Conservation (phyloP, 37 sponge, comb jelly and placozoan species). For the Agelas oroides region DNA sequence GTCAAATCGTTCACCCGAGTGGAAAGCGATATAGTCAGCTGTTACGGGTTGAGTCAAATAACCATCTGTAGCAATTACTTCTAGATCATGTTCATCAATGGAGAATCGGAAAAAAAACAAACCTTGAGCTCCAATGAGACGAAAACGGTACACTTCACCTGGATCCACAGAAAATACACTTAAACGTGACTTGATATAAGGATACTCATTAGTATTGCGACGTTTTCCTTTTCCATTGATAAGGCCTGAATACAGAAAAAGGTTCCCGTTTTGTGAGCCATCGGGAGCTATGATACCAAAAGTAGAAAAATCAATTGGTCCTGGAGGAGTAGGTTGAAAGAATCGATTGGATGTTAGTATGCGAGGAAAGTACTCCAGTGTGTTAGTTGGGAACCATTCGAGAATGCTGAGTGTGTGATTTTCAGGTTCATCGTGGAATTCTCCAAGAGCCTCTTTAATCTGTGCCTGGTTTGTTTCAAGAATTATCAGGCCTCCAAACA, state of each 20-base stretch:
- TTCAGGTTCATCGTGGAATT: constrained; percentile 35
- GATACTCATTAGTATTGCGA: background rate
- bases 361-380: background rate
- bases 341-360: background rate
- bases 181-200: constrained; percentile 9
- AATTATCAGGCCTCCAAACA: constrained; percentile 77
- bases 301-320: background rate
- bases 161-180: constrained; percentile 17
- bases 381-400: constrained; percentile 64
- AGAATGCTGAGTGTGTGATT: constrained; percentile 71
- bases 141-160: constrained; percentile 67
- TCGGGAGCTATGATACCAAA: constrained; percentile 19
- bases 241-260: constrained; percentile 70
- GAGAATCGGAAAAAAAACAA: constrained; percentile 67
- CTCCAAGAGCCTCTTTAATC: background rate
- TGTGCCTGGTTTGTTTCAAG: constrained; percentile 26
- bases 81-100: constrained; percentile 70
- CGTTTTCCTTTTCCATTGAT: constrained; percentile 82
- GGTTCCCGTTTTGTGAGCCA: constrained; percentile 59
- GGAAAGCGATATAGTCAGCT: constrained; percentile 79
- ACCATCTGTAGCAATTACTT: constrained; percentile 76
- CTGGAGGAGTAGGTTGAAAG: background rate
- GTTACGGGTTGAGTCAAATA: constrained; percentile 36
- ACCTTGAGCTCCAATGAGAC: constrained; percentile 84
- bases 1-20: constrained; percentile 87